Evolutionary conservation across 2,113 vertebrate species (phyloP), one percentile per base, ranked within the genome.

Genomic region (Tachysurus vachellii): DNA sequence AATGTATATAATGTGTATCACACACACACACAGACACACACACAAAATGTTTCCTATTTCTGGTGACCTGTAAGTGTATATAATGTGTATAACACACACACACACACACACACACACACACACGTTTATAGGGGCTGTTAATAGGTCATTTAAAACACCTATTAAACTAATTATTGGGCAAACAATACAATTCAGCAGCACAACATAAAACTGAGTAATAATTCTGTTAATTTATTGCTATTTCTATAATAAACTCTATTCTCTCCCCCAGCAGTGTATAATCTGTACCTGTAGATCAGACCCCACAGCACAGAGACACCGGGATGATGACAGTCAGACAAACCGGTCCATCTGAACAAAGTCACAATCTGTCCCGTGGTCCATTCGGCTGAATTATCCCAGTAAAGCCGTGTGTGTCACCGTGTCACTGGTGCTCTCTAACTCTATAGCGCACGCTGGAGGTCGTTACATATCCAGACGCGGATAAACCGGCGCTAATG

Each of bases 261-360:
- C 36, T 36, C 36, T 36, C 36, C 36, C 36, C 36, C 36, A 36
- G 36, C 36, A 36, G 36, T 36, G 36, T 36, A 36, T 23, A 76
- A 50, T 53, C 23, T 17, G 42, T 44, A 23, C 70, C 13, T 44
- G 26, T 70, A 36, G 5, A n/a, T 5, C 6, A 44, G 85, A 50
- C 26, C n/a, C 62, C 17, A 42, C 26, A 85, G 66, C 36, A 75
- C 66, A 82, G 59, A 53, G 42, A 62, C 71, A 66, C 36, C 82
- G 61, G 11, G 26, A 36, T 17, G 50, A 83, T 54, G 80, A 31
- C 80, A 53, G 42, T 26, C 42, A 50, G n/a, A 87, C 86, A 82
- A 82, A 87, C 86, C 86, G 76, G 19, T 23, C 19, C 56, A 87
- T 57, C 31, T 53, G 86, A 0, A 50, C 81, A n/a, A 9, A 76